Percentiles rank a stretch among this genome's conserved stretches.
These are phyloP conservation scores for Gymnoscopelus microlampas DNA, from an alignment of 2,797 vertebrate species.

Conservation along the genomic window DNA sequence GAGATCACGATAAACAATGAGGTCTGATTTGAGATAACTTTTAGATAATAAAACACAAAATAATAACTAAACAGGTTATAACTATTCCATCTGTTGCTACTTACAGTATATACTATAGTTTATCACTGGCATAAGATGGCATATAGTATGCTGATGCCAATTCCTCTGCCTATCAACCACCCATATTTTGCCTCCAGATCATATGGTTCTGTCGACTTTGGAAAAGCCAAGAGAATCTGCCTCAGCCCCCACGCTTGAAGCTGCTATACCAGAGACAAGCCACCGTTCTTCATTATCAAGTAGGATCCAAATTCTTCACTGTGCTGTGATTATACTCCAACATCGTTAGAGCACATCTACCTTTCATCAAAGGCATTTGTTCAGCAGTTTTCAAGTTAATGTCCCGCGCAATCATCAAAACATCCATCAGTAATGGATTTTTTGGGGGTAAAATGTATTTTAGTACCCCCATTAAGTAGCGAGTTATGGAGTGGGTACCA, in stretches of 20 bases:
- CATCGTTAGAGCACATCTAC: not conserved
- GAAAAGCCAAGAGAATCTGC: constrained; percentile 96
- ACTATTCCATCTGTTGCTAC: not conserved
- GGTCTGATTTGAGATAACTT: constrained; percentile 11
- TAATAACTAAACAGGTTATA: constrained; percentile 19
- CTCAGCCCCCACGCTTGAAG: constrained; percentile 94
- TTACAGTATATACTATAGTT: not conserved
- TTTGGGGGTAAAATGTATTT: not conserved
- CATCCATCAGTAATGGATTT: not conserved
- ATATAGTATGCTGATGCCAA: constrained; percentile 38
- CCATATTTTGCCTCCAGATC: constrained; percentile 83
- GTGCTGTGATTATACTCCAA: constrained; percentile 19
- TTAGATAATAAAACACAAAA: constrained; percentile 13
- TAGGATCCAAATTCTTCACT: constrained; percentile 77
- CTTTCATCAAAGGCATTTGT: not conserved
- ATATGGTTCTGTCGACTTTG: constrained; percentile 91
- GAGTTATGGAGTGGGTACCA: constrained; percentile 9
- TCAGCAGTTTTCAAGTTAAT: no score
- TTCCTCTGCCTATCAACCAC: constrained; percentile 50
- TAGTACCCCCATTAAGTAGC: not conserved
- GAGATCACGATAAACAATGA: not conserved
- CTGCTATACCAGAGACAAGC: constrained; percentile 91
- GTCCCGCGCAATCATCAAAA: not conserved
- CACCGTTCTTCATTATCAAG: constrained; percentile 95
- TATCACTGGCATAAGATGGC: constrained; percentile 34